These are phyloP conservation scores for Falco novaeseelandiae DNA, from an alignment of 2,797 vertebrate species.

Conservation along the genomic window DNA sequence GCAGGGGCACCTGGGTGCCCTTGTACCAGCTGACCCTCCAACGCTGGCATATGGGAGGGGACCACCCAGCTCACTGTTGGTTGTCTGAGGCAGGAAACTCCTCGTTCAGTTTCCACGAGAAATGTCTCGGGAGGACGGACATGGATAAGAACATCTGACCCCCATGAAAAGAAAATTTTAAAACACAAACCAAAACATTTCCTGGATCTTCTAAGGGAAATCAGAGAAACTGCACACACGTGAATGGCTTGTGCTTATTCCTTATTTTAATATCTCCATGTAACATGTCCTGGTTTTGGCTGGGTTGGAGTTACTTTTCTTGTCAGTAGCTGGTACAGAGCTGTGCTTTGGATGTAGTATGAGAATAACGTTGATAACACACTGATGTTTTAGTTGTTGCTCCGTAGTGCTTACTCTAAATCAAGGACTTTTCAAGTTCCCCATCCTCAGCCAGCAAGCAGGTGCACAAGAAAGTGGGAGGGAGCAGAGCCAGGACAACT, in stretches of 20 bases:
- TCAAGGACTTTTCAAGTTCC: too few species aligned
- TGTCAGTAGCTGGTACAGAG: neutral
- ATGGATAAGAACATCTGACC: neutral
- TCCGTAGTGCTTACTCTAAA: too few species aligned
- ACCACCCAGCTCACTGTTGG: neutral
- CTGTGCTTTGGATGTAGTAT: neutral
- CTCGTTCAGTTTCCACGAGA: neutral
- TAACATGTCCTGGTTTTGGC: neutral
- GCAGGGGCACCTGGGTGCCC: neutral
- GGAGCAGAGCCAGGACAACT: too few species aligned
- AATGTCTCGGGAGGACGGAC: neutral
- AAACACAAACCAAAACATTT: neutral
- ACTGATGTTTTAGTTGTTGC: neutral
- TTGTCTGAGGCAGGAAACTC: neutral
- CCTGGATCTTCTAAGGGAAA: neutral
- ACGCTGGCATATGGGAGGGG: rapidly evolving
- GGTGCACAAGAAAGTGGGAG: too few species aligned
- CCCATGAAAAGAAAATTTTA: neutral
- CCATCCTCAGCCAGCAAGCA: too few species aligned
- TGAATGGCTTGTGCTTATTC: neutral
- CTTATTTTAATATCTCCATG: neutral
- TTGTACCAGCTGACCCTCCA: neutral
- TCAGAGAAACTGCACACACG: neutral
- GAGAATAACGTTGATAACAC: neutral
- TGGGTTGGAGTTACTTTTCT: neutral